Base-by-base conservation (phyloP, 2,797 vertebrate species). In the Centropyge bicolor region DNA sequence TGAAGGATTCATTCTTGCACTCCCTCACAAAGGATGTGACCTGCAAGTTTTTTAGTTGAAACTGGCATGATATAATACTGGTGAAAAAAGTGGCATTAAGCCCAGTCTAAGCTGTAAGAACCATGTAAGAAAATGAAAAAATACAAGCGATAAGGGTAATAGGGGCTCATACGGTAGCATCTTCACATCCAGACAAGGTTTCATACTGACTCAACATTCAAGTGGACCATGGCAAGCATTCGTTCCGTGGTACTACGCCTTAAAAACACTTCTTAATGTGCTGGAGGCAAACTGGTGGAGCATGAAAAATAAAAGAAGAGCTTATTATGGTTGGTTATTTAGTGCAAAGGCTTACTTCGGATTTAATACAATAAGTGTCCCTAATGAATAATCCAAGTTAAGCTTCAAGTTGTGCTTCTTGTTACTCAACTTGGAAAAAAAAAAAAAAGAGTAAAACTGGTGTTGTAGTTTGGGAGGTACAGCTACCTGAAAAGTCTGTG, bases 201-300 rank as follows among this genome's bases (percentile, higher is more conserved):
- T 80, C 67, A 66, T n/a, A 55, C 66, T 80, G 54, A 68, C 59
- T 75, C 78, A 63, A 64, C 51, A 59, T 65, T 72, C 40, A 79
- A 70, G 48, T 65, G 64, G 59, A 81, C 74, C 60, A 12, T 71
- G 46, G 41, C 19, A 52, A 62, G 74, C 20, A 14, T 19, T 72
- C 16, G 2, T 48, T 81, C 76, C 49, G 35, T 73, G 66, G 56
- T 60, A 40, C 68, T 80, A 49, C 69, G 14, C 73, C 64, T 90
- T 81, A 64, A 65, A 68, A 84, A 74, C 60, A 68, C 61, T 40
- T 74, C 65, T 84, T 83, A 72, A 79, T 45, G 60, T 61, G 85
- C 91, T 89, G 69, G 71, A 92, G 89, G 86, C 84, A 85, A 92
- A 93, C 75, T 87, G 91, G 87, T 86, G 88, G 91, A 82, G 90